Evolutionary conservation across 64 coral and sea anemone genomes (phyloP), one percentile per base, ranked within the genome.

Genomic region (Stylophora pistillata): DNA sequence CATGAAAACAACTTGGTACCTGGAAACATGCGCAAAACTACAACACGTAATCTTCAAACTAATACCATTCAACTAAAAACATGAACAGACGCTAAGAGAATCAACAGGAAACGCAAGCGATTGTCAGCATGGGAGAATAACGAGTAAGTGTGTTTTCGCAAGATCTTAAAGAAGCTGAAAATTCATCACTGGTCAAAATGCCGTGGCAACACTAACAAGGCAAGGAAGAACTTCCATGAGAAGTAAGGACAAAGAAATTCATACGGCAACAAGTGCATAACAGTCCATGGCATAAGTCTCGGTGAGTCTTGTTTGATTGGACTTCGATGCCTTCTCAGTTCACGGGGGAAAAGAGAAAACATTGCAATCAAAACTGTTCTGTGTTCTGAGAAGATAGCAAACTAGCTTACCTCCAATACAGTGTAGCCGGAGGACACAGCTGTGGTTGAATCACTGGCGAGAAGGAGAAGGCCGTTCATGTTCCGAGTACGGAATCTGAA

Each of bases 401-500:
- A 58, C 3, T 20, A 5, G 54, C 66, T 32, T 89, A 97, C 95
- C 91, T 97, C 66, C 31, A 97, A 52, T 4, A 86, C 60, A 15
- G 95, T 97, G 76, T 93, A 88, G 32, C 65, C 91, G 53, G 80
- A 53, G 14, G 16, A 32, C 66, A 63, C 53, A 13, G 34, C 69
- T 23, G 31, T 52, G 18, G 91, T 53, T 13, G 74, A 62, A 29
- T 85, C 82, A 53, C 78, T 59, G 10, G 89, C 91, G 32, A 80
- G 61, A 58, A 97, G 37, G 26, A 97, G 31, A 18, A 93, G 68
- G 7, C 91, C 91, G 55, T 90, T 68, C 21, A 12, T 77, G 71
- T 97, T 37, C 16, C 87, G 82, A 34, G 95, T 97, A 26, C 95
- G 76, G 47, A 97, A 87, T 58, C 87, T 59, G 61, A 97, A 53